Evolutionary conservation across 2,888 invertebrate genomes (phyloP).

Genomic region (Stenotaenia linearis): DNA sequence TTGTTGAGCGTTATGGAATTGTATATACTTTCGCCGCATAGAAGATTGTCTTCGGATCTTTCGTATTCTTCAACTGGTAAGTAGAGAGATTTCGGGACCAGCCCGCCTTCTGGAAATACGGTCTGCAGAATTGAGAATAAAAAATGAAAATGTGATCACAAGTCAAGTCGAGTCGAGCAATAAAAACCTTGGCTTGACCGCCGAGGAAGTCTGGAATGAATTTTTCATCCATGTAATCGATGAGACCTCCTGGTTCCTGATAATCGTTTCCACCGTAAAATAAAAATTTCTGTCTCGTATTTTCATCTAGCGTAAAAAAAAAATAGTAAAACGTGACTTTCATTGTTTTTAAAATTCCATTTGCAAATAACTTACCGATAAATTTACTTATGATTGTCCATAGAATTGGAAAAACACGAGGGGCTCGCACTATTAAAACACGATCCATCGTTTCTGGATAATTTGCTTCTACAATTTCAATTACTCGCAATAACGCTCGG

Average conservation of each 20-base stretch:
- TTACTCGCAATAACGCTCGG: constrained; percentile 58
- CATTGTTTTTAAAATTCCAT: too few relatives aligned
- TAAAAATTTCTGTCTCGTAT: constrained; percentile 83
- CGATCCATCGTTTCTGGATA: constrained; percentile 93
- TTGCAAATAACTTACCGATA: constrained; percentile 59
- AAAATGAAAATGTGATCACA: constrained; percentile 26
- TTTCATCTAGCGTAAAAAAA: constrained; percentile 67
- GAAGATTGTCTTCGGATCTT: constrained; percentile 44
- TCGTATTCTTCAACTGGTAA: constrained; percentile 55
- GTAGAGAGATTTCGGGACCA: constrained; percentile 81
- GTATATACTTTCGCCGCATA: constrained; percentile 64
- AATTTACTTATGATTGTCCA: constrained; percentile 94
- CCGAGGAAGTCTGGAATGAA: constrained; percentile 88
- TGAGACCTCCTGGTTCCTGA: constrained; percentile 70
- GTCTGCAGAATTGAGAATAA: constrained; percentile 55
- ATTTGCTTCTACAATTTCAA: constrained; percentile 83
- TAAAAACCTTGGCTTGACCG: constrained; percentile 81
- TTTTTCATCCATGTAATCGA: constrained; percentile 76
- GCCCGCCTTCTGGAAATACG: constrained; percentile 75
- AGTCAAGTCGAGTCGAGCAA: too few relatives aligned
- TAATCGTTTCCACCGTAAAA: constrained; percentile 88
- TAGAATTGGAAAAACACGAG: constrained; percentile 86
- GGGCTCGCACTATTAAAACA: constrained; percentile 83
- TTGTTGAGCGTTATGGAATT: constrained; percentile 62
- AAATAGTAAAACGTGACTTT: not conserved